These are phyloP conservation scores for Mastomys coucha DNA, from an alignment of 2,113 vertebrate genomes.

Conservation along the genomic window DNA sequence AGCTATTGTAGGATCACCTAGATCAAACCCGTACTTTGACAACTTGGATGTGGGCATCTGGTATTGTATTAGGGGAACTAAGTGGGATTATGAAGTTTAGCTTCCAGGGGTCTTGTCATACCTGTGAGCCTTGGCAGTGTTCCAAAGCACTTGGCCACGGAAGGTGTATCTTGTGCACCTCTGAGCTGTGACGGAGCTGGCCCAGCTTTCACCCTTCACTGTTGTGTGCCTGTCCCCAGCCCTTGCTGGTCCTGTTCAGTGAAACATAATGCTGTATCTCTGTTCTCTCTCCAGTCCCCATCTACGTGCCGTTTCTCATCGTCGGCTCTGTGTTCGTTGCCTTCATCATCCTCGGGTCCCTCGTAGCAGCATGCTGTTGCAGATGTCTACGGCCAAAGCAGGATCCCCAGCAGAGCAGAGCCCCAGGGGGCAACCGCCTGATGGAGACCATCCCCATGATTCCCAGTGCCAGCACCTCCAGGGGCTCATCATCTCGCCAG, in stretches of 20 bases:
- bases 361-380: constrained; percentile 97
- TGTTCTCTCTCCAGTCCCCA: constrained; percentile 92
- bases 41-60: not conserved
- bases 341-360: constrained; percentile 96
- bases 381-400: constrained; percentile 97
- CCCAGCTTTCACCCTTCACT: accelerated
- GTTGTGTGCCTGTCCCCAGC: accelerated
- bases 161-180: accelerated
- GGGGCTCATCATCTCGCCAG: constrained; percentile 96
- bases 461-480: constrained; percentile 93
- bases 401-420: constrained; percentile 93
- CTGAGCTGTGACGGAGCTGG: accelerated
- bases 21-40: not conserved
- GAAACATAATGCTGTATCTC: not conserved
- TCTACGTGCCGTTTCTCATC: constrained; percentile 98
- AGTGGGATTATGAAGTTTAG: not conserved
- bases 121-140: accelerated
- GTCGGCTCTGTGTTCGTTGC: constrained; percentile 98
- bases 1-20: not conserved
- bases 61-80: not conserved
- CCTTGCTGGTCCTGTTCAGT: not conserved
- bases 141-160: not conserved
- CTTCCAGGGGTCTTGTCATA: accelerated
- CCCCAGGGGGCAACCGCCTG: constrained; percentile 88
- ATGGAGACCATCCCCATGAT: constrained; percentile 99